phyloP scores from a whole-genome alignment of 2,113 vertebrate genomes.

The Rhabdornis inornatus region DNA sequence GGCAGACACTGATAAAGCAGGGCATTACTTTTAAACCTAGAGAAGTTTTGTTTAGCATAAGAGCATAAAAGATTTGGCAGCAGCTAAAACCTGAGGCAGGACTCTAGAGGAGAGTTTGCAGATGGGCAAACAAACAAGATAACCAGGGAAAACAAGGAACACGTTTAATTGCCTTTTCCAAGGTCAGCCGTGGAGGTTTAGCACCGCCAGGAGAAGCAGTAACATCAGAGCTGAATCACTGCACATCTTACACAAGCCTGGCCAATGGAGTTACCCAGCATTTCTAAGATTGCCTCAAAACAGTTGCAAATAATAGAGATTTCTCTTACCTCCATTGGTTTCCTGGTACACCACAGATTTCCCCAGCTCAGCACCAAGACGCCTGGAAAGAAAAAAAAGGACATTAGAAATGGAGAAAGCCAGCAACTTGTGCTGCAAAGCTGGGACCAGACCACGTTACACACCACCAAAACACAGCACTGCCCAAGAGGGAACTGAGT shows the following conservation, averaged over 20 bases:
- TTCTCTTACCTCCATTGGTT: constrained; percentile 88
- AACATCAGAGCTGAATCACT: neutral
- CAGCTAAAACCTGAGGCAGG: neutral
- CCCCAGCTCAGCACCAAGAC: constrained; percentile 92
- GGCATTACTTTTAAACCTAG: neutral
- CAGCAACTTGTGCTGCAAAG: neutral
- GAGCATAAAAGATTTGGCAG: neutral
- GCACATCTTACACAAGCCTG: neutral
- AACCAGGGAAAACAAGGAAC: neutral
- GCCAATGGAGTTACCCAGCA: neutral
- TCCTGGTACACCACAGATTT: constrained; percentile 97
- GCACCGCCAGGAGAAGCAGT: neutral
- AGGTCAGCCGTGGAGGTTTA: neutral
- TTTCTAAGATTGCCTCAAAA: neutral
- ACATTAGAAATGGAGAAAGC: neutral
- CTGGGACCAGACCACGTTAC: neutral
- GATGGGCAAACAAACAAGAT: neutral
- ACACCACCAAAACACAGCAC: neutral
- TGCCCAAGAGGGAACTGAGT: neutral
- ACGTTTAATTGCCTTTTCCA: neutral
- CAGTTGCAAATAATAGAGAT: neutral
- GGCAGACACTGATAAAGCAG: neutral
- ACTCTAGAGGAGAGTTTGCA: neutral
- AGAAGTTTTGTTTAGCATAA: neutral
- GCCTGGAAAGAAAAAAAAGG: constrained; percentile 65